Percentiles rank a stretch among this genome's conserved stretches.
Evolutionary conservation across 2,113 vertebrate genomes (phyloP).

Genomic region (Stomatorhinus ivindoensis): DNA sequence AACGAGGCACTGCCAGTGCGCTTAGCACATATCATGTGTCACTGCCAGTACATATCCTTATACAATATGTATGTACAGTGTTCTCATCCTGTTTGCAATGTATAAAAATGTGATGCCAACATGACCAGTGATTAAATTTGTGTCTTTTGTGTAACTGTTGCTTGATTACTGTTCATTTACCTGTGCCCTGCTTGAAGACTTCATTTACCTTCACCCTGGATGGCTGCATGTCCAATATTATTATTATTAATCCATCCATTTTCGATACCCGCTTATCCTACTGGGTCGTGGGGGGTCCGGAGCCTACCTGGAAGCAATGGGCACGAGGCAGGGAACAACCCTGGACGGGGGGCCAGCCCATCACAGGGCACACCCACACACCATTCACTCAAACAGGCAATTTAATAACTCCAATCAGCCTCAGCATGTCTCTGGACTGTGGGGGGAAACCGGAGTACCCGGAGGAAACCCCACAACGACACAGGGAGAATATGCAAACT

Average conservation of each 20-base stretch:
- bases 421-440: no score
- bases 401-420: no score
- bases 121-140: conserved; percentile 7
- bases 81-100: not conserved
- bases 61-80: not conserved
- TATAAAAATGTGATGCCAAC: not conserved
- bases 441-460: no score
- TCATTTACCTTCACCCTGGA: not conserved
- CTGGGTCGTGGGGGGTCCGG: no score
- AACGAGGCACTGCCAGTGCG: not conserved
- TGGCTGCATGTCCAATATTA: not conserved
- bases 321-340: no score
- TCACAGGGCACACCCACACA: no score
- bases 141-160: not conserved
- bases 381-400: no score
- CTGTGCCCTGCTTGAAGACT: not conserved
- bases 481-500: no score
- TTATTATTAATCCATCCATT: not conserved
- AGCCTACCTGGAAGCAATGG: no score
- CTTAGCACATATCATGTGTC: not conserved
- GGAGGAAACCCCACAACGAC: no score
- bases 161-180: not conserved
- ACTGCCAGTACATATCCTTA: conserved; percentile 7
- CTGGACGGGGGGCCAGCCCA: no score
- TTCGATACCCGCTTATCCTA: no score